Evolutionary conservation across 2,888 invertebrate species (phyloP).

Genomic region (Polyploca ridens): DNA sequence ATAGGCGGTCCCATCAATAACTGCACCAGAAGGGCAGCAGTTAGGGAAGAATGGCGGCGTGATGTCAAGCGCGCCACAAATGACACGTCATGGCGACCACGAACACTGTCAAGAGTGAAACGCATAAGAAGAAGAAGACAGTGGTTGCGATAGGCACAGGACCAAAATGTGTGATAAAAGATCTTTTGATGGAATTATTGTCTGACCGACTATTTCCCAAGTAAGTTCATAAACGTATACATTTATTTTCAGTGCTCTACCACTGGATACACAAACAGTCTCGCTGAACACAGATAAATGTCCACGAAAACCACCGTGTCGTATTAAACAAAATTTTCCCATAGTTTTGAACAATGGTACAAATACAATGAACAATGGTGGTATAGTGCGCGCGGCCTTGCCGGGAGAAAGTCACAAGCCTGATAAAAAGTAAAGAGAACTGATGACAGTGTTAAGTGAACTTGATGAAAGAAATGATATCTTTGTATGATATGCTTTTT

Average conservation of each 20-base stretch:
- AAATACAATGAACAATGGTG: slow-evolving; percentile 49
- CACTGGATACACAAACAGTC: neutral
- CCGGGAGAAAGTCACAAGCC: slow-evolving; percentile 43
- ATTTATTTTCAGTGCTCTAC: neutral
- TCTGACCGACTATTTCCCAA: no score
- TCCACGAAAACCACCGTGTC: neutral
- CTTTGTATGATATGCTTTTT: neutral
- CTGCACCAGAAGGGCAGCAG: no score
- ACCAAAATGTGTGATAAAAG: no score
- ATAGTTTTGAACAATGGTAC: slow-evolving; percentile 16
- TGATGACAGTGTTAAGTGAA: neutral
- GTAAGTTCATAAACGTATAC: neutral
- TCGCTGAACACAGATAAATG: slow-evolving; percentile 12
- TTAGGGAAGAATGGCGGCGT: no score
- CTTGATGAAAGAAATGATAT: neutral
- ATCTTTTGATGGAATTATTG: no score
- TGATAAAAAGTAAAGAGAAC: neutral
- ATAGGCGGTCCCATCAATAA: no score
- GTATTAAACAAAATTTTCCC: slow-evolving; percentile 5
- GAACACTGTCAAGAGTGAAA: no score
- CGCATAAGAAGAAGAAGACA: no score
- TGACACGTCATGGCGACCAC: no score
- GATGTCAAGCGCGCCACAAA: no score
- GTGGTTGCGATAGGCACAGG: no score
- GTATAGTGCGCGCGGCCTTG: slow-evolving; percentile 44